phyloP scores from a whole-genome alignment of 2,113 vertebrate species.

The Philantomba maxwellii region DNA sequence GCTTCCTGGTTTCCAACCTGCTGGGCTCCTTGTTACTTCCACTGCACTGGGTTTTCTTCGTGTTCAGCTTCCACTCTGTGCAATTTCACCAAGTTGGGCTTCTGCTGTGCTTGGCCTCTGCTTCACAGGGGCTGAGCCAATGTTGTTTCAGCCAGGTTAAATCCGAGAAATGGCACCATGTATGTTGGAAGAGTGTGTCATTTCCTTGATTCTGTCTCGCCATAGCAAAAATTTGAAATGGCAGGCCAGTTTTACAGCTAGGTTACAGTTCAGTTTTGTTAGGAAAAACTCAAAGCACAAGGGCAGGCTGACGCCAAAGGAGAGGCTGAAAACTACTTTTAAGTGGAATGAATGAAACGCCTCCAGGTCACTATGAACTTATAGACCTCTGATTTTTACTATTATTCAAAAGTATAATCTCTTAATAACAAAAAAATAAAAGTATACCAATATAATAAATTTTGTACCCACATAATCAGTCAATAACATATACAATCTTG shows the following conservation, averaged over 20 bases:
- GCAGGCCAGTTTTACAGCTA: neutral
- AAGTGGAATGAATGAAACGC: neutral
- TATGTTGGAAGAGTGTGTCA: neutral
- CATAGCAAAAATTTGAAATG: neutral
- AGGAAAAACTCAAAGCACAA: neutral
- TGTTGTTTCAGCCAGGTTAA: neutral
- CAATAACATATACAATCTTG: neutral
- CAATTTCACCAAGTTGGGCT: neutral
- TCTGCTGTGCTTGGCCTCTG: neutral
- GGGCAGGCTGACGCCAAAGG: rapidly evolving
- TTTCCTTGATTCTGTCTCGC: neutral
- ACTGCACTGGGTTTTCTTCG: neutral
- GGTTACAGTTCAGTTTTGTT: neutral
- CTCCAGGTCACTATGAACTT: neutral
- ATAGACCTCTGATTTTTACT: neutral
- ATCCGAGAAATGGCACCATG: neutral
- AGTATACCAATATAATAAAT: neutral
- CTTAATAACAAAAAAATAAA: neutral
- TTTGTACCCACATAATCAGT: neutral
- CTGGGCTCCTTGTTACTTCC: neutral
- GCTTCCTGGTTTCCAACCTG: neutral
- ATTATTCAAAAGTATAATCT: neutral
- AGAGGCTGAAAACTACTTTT: neutral
- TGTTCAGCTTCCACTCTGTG: rapidly evolving
- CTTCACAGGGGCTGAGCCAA: neutral